Conservation (phyloP, 1,140 invertebrate species). For the Sweltsa coloradensis region DNA sequence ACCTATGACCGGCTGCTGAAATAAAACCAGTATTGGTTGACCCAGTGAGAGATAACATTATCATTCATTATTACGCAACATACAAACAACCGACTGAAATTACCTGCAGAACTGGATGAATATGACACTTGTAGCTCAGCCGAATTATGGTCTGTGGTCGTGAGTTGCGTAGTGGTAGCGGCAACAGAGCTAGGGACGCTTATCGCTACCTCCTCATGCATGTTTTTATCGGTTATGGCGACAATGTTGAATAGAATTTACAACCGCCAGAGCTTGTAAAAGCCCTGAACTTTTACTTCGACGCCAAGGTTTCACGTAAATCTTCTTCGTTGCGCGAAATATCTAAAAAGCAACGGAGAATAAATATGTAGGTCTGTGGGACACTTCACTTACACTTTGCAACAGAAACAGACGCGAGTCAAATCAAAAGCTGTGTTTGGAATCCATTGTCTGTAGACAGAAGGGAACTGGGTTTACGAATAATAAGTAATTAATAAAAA, state of each 20-base stretch:
- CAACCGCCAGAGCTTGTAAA: conserved; percentile 26
- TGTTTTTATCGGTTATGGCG: conserved; percentile 28
- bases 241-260: conserved; percentile 26
- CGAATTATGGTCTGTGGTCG: conserved; percentile 13
- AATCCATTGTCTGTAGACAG: too few species aligned
- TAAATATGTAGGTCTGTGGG: conserved; percentile 54
- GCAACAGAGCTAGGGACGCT: conserved; percentile 33
- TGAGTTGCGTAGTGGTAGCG: conserved; percentile 27
- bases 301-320: conserved; percentile 27
- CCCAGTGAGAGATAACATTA: too few species aligned
- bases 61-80: too few species aligned
- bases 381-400: conserved; percentile 54
- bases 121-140: conserved; percentile 15
- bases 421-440: conserved; percentile 25
- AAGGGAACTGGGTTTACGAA: too few species aligned
- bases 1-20: too few species aligned
- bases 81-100: too few species aligned
- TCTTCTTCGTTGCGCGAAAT: conserved; percentile 12
- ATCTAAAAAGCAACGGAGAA: conserved; percentile 11
- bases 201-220: conserved; percentile 33
- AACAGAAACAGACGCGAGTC: conserved; percentile 31
- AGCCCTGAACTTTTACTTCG: conserved; percentile 30
- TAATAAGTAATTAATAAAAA: too few species aligned
- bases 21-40: too few species aligned
- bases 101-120: conserved; percentile 15